These are phyloP conservation scores for Myotis planiceps DNA, from an alignment of 2,797 vertebrate species.

Conservation along the genomic window DNA sequence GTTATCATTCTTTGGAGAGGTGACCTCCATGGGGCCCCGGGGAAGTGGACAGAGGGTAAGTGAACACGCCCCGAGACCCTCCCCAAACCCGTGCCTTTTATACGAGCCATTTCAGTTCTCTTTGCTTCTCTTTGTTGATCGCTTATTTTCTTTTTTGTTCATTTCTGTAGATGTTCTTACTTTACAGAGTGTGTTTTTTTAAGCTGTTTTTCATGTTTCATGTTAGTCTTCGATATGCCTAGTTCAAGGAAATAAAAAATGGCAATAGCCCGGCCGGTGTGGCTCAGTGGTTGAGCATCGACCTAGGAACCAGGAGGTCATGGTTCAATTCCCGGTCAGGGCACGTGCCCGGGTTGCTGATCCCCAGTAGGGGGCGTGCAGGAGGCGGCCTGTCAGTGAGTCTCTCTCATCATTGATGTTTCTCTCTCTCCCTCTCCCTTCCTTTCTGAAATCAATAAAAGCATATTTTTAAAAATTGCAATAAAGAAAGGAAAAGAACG, in stretches of 20 bases:
- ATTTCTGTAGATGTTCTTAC: slow-evolving; percentile 81
- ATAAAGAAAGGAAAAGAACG: background rate
- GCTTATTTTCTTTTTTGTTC: slow-evolving; percentile 80
- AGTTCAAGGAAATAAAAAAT: slow-evolving; percentile 27
- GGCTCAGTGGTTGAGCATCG: too few species aligned
- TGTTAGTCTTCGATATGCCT: slow-evolving; percentile 17
- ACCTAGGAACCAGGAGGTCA: too few species aligned
- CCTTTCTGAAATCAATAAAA: too few species aligned
- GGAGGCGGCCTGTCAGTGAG: too few species aligned
- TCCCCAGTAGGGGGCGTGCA: too few species aligned
- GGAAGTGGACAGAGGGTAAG: slow-evolving; percentile 85
- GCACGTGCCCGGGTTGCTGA: too few species aligned
- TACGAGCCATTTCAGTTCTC: slow-evolving; percentile 81
- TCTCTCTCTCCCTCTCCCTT: too few species aligned
- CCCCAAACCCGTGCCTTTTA: slow-evolving; percentile 57
- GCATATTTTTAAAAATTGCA: background rate
- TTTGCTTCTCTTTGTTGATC: slow-evolving; percentile 71
- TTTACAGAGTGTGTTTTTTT: background rate
- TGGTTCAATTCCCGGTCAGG: too few species aligned
- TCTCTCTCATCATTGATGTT: too few species aligned
- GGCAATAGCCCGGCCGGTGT: too few species aligned
- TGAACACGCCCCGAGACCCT: slow-evolving; percentile 64
- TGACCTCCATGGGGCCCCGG: slow-evolving; percentile 78
- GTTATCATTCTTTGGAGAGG: slow-evolving; percentile 77
- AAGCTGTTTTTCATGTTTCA: slow-evolving; percentile 45